Evolutionary conservation across 1,140 invertebrate genomes (phyloP), one percentile per base, ranked within the genome.

Genomic region (Drosophila sturtevanti): DNA sequence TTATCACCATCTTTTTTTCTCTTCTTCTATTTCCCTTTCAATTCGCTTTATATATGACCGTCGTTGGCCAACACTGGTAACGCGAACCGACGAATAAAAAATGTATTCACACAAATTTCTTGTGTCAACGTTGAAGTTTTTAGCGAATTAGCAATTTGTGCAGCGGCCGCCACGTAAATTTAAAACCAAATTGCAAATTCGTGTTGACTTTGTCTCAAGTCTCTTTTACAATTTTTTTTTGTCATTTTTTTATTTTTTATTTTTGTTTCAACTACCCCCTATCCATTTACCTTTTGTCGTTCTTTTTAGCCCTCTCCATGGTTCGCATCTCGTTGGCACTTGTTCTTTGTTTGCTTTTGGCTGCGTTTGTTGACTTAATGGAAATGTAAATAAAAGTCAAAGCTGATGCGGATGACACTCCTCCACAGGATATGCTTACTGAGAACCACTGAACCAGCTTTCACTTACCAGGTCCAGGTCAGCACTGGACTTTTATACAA

Each of bases 21-120:
- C 24, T 63, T 38, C 56, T 34, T 61, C 2, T 55, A 10, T 31
- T 52, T 7, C 18, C 4, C 31, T 31, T 12, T 51, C 63, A 35
- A 31, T 6, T 31, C n/a, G n/a, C 63, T 59, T 61, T 44, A 21
- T 5, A 44, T 44, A 18, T 44, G 24, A 18, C 3, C 12, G n/a
- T 35, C 9, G 11, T 37, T 35, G n/a, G 4, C 9, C 3, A 9
- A 34, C 31, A 21, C 21, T 70, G 24, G 16, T 7, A 48, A 12
- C 37, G 38, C 48, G 35, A 35, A 31, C 61, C 41, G 62, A 54
- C 63, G 27, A 72, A 76, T 78, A 68, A 79, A 76, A 82, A 82
- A 86, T 72, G 60, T 62, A 81, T 86, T 78, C 74, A 76, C 65
- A 81, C 70, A 75, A 86, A 86, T 86, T 86, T 86, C 71, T 81